Evolutionary conservation across 2,888 invertebrate species (phyloP).

Genomic region (Diloba caeruleocephala): DNA sequence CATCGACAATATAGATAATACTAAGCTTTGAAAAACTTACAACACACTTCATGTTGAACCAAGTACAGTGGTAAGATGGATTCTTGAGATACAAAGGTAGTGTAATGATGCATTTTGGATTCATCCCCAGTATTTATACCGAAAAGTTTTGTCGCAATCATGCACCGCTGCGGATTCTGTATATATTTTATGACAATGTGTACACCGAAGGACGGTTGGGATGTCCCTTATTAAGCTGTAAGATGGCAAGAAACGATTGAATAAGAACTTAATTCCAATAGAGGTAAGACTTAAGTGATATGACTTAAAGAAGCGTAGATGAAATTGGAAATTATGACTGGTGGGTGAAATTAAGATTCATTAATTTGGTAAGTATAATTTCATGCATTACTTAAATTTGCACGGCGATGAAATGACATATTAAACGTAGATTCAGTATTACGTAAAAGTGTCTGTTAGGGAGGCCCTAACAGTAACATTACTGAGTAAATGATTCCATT

Average conservation of each 20-base stretch:
- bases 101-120: constrained; percentile 83
- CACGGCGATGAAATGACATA: constrained; percentile 20
- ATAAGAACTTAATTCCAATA: constrained; percentile 52
- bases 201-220: constrained; percentile 69
- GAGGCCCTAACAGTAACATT: too few species aligned
- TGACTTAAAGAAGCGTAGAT: constrained; percentile 32
- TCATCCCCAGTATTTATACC: constrained; percentile 86
- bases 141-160: constrained; percentile 80
- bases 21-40: constrained; percentile 73
- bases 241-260: constrained; percentile 27
- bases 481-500: too few species aligned
- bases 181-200: constrained; percentile 79
- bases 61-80: constrained; percentile 62
- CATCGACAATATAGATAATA: too few species aligned
- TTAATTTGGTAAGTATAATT: constrained; percentile 41
- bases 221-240: constrained; percentile 66
- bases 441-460: too few species aligned
- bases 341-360: constrained; percentile 40
- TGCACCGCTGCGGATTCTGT: constrained; percentile 73
- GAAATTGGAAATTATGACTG: constrained; percentile 52
- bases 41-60: constrained; percentile 78
- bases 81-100: constrained; percentile 67
- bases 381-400: constrained; percentile 24
- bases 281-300: constrained; percentile 47
- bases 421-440: constrained; percentile 18